Conservation (phyloP, 2,888 invertebrate species). For the Netelia melanura region DNA sequence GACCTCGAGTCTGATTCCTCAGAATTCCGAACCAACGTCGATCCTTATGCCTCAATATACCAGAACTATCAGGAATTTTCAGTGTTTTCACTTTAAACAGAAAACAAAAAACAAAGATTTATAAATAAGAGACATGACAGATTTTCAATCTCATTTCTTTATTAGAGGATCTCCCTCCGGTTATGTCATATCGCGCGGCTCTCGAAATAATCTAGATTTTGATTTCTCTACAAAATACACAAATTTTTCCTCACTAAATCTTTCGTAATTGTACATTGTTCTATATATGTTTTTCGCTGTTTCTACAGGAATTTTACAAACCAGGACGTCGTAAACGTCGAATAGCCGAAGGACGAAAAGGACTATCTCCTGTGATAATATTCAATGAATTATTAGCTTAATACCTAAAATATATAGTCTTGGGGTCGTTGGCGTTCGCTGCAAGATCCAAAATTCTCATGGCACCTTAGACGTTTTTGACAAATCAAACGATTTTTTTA, state of each 20-base stretch:
- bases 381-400: slow-evolving; percentile 4
- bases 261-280: slow-evolving; percentile 5
- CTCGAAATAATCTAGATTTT: slow-evolving; percentile 44
- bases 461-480: slow-evolving; percentile 23
- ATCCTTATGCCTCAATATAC: no score
- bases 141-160: slow-evolving; percentile 48
- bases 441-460: slow-evolving; percentile 39
- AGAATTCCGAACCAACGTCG: no score
- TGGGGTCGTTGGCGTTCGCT: slow-evolving; percentile 29
- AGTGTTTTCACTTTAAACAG: no score
- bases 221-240: slow-evolving; percentile 54
- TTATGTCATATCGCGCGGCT: slow-evolving; percentile 33
- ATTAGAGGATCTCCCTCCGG: slow-evolving; percentile 32
- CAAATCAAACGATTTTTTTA: not conserved
- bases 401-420: slow-evolving; percentile 28
- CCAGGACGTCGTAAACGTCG: not conserved
- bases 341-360: not conserved
- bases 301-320: not conserved
- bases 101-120: not conserved
- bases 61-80: no score
- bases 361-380: not conserved
- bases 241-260: not conserved
- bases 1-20: no score
- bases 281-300: not conserved
- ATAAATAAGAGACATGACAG: not conserved